Evolutionary conservation across 1,140 invertebrate genomes (phyloP).

Genomic region (Drosophila obscura): DNA sequence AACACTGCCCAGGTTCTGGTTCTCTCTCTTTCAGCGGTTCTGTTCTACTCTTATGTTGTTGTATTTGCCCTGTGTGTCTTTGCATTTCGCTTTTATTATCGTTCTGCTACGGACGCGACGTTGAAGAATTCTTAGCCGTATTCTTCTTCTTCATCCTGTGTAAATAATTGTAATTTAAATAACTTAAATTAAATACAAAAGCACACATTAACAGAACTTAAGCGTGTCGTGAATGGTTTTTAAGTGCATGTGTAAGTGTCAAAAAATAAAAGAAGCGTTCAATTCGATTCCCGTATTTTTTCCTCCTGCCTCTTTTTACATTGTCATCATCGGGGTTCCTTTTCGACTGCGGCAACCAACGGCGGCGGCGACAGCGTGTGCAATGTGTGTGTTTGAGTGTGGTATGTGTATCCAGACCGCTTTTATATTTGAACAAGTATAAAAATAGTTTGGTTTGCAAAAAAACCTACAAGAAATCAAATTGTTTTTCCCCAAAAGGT

Average conservation of each 20-base stretch:
- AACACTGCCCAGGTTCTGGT: constrained; percentile 38
- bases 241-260: constrained; percentile 75
- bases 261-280: constrained; percentile 29
- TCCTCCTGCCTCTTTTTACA: constrained; percentile 61
- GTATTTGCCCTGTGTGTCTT: constrained; percentile 55
- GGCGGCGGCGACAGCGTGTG: constrained; percentile 28
- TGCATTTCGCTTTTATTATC: constrained; percentile 80
- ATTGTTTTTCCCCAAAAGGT: constrained; percentile 35
- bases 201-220: constrained; percentile 58
- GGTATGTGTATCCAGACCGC: constrained; percentile 62
- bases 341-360: constrained; percentile 44
- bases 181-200: constrained; percentile 74
- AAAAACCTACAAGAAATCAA: constrained; percentile 27
- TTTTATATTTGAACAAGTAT: constrained; percentile 53
- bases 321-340: constrained; percentile 72
- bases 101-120: constrained; percentile 77
- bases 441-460: constrained; percentile 62
- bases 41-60: constrained; percentile 20
- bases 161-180: constrained; percentile 82
- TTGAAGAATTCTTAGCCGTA: constrained; percentile 74
- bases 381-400: constrained; percentile 18
- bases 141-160: constrained; percentile 80
- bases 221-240: constrained; percentile 60
- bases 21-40: constrained; percentile 27
- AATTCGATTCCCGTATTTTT: constrained; percentile 32